A percentile compares a stretch with the other conserved stretches of the same genome.
Evolutionary conservation across 2,113 vertebrate species (phyloP).

Genomic region (Mustela nigripes): DNA sequence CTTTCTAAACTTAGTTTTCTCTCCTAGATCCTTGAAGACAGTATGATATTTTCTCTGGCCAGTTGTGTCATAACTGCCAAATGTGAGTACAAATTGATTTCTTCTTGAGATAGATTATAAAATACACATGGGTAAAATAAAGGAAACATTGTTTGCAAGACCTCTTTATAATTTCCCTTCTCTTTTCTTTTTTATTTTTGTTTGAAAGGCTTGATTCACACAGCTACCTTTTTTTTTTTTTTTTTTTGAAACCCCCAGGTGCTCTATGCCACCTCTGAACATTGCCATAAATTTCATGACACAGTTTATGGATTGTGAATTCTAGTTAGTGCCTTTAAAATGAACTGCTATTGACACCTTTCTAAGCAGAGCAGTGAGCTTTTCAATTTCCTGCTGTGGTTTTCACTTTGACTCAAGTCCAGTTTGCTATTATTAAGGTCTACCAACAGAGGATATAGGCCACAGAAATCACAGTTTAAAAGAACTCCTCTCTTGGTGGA

Average conservation of each 20-base stretch:
- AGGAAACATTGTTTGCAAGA: not conserved
- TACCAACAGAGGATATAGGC: constrained; percentile 14
- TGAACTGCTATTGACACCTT: constrained; percentile 71
- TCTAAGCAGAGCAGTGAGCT: constrained; percentile 55
- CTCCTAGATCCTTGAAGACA: constrained; percentile 96
- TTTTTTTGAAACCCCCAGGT: not conserved
- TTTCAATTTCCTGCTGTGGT: constrained; percentile 69
- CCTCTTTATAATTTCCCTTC: not conserved
- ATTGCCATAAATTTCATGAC: constrained; percentile 46
- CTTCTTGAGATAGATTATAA: constrained; percentile 47
- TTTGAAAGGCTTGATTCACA: constrained; percentile 46
- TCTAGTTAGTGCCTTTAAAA: constrained; percentile 76
- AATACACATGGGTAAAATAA: constrained; percentile 16
- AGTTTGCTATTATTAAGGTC: constrained; percentile 61
- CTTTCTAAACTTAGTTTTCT: constrained; percentile 84
- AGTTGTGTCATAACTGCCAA: constrained; percentile 96
- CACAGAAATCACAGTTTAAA: constrained; percentile 57
- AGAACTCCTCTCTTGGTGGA: constrained; percentile 24
- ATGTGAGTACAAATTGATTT: constrained; percentile 89
- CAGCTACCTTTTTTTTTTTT: constrained; percentile 47
- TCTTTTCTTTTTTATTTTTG: constrained; percentile 57
- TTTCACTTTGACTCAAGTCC: constrained; percentile 38
- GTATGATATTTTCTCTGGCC: constrained; percentile 97
- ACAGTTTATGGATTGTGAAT: constrained; percentile 72
- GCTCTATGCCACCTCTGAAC: constrained; percentile 52